Evolutionary conservation across 2,113 vertebrate species (phyloP).

Genomic region (Delphinapterus leucas): DNA sequence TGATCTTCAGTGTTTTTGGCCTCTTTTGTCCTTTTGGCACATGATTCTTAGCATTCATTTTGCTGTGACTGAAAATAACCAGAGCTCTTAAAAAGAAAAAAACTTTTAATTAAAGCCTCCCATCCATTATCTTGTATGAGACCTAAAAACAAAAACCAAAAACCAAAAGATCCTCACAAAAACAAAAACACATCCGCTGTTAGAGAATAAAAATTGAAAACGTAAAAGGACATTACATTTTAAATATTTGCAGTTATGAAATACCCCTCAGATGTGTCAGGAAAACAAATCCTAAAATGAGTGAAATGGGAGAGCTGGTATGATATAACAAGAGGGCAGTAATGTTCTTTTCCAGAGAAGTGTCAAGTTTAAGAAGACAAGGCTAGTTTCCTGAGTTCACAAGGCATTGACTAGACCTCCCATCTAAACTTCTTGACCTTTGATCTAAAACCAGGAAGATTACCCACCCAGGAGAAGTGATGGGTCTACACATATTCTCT

Average conservation of each 20-base stretch:
- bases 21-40: background rate
- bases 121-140: background rate
- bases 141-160: background rate
- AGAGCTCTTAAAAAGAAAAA: background rate
- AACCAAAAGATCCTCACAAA: background rate
- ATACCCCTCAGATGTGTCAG: background rate
- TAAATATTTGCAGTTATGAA: background rate
- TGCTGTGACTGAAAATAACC: slow-evolving; percentile 30
- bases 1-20: slow-evolving; percentile 44
- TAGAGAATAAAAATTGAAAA: background rate
- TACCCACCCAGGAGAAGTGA: background rate
- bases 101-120: background rate
- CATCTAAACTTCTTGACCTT: background rate
- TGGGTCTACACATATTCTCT: background rate
- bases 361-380: background rate
- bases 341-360: background rate
- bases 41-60: background rate
- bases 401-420: background rate
- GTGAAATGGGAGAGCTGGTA: background rate
- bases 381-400: background rate
- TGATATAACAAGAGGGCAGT: background rate
- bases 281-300: background rate
- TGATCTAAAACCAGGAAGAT: background rate
- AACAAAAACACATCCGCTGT: background rate
- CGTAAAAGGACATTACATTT: background rate